Evolutionary conservation across 2,113 vertebrate species (phyloP).

Genomic region (Polypterus senegalus): DNA sequence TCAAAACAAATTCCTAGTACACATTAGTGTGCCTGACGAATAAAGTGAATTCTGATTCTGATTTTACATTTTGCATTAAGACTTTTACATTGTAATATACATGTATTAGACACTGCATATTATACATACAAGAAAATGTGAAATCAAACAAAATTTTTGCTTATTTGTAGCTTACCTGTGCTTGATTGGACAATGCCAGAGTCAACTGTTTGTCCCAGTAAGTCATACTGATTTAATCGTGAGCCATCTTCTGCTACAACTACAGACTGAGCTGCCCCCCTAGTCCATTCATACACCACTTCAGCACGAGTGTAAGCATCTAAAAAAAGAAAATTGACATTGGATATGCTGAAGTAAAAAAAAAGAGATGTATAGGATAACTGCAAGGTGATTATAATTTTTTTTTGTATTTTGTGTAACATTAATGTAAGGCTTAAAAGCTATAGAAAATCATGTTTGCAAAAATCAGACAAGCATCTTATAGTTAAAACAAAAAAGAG

Average conservation of each 20-base stretch:
- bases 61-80: constrained; percentile 11
- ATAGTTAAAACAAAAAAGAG: no score
- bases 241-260: constrained; percentile 95
- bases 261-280: constrained; percentile 81
- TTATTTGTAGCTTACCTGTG: constrained; percentile 67
- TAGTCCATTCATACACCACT: constrained; percentile 91
- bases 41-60: constrained; percentile 1
- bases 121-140: background rate
- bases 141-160: background rate
- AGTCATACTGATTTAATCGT: constrained; percentile 89
- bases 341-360: no score
- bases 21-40: no score
- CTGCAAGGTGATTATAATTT: no score
- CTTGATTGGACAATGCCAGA: constrained; percentile 94
- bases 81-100: constrained; percentile 7
- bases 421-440: no score
- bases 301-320: constrained; percentile 94
- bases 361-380: no score
- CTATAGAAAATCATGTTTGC: no score
- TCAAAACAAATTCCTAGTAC: no score
- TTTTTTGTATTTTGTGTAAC: no score
- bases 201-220: constrained; percentile 88
- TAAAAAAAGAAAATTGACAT: constrained; percentile 29
- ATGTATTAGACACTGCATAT: no score
- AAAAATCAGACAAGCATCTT: no score